Evolutionary conservation across 92 coral and sea anemone genomes (phyloP).

Genomic region (Zoanthus solanderi): DNA sequence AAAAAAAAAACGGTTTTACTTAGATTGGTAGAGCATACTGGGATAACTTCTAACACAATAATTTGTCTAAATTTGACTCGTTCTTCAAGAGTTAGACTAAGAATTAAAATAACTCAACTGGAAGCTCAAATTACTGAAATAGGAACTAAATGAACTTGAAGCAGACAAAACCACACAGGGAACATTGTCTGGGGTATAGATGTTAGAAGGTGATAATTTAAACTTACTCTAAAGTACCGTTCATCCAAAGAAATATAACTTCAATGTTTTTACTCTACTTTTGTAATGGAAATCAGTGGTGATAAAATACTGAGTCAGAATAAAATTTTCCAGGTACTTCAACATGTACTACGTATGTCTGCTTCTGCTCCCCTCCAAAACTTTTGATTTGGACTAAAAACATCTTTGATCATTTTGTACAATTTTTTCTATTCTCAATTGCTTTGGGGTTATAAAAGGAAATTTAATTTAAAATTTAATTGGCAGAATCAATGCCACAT

Average conservation of each 20-base stretch:
- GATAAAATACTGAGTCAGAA: background rate
- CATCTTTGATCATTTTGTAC: too few species aligned
- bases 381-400: too few species aligned
- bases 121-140: background rate
- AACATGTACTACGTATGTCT: background rate
- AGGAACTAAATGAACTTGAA: background rate
- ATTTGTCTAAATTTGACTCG: background rate
- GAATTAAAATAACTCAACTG: background rate
- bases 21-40: background rate
- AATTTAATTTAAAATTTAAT: too few species aligned
- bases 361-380: constrained; percentile 19
- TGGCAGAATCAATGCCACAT: too few species aligned
- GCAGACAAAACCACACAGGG: too few species aligned
- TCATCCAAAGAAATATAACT: background rate
- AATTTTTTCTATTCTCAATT: too few species aligned
- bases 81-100: background rate
- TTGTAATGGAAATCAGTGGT: background rate
- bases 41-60: constrained; percentile 32
- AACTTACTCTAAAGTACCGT: too few species aligned
- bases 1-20: background rate
- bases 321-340: background rate
- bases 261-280: background rate
- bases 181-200: too few species aligned
- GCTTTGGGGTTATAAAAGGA: too few species aligned
- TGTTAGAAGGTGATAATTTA: too few species aligned